Percentiles rank a stretch among this genome's conserved stretches.
Conservation (phyloP, 1,140 invertebrate species). For the Trichonephila clavata region DNA sequence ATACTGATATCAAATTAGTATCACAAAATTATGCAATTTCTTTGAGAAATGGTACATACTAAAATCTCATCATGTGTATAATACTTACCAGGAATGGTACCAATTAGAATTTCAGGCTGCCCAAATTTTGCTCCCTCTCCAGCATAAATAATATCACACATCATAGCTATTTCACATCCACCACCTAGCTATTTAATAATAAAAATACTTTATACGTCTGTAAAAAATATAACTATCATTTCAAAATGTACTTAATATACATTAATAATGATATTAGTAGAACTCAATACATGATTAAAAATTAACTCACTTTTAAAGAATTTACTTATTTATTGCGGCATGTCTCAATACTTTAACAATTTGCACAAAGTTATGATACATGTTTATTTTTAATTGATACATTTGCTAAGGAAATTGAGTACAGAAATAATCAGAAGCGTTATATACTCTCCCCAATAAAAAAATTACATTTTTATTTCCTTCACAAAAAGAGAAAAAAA, state of each 20-base stretch:
- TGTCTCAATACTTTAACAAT: background rate
- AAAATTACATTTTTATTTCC: too few species aligned
- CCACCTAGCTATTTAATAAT: constrained; percentile 89
- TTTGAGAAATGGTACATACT: too few species aligned
- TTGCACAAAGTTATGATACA: too few species aligned
- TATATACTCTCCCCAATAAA: too few species aligned
- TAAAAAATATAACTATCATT: background rate
- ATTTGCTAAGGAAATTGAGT: too few species aligned
- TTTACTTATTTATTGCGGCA: background rate
- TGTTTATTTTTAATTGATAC: too few species aligned
- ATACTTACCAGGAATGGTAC: constrained; percentile 92
- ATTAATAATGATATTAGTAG: background rate
- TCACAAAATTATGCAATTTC: too few species aligned
- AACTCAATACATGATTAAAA: background rate
- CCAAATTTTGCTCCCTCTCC: constrained; percentile 98
- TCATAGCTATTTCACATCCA: constrained; percentile 99
- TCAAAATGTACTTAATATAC: background rate
- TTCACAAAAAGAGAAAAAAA: too few species aligned
- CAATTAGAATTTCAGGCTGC: constrained; percentile 98
- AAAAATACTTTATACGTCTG: background rate
- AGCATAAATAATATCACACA: constrained; percentile 99
- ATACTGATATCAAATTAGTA: too few species aligned
- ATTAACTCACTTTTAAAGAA: background rate
- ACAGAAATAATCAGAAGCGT: too few species aligned
- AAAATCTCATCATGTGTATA: too few species aligned